Percentiles rank a stretch among this genome's conserved stretches.
phyloP scores from a whole-genome alignment of 2,113 vertebrate genomes.

The Erythrocercus mccallii region DNA sequence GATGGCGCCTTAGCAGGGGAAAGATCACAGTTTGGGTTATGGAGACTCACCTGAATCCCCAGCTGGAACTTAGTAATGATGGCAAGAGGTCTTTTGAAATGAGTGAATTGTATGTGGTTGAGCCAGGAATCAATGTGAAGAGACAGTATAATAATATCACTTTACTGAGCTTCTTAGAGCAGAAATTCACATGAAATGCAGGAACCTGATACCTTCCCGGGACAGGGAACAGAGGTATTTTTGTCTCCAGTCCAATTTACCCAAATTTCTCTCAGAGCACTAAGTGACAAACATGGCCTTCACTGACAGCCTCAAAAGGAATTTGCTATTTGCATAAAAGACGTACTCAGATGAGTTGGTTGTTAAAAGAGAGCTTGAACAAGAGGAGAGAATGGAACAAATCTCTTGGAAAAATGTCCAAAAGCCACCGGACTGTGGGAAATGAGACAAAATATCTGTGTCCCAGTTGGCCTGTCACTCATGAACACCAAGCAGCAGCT shows the following conservation, averaged over 20 bases:
- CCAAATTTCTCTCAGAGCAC: not conserved
- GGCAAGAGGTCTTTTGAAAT: not conserved
- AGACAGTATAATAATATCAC: not conserved
- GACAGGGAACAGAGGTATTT: not conserved
- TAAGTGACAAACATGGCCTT: not conserved
- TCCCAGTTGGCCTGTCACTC: not conserved
- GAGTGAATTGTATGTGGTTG: not conserved
- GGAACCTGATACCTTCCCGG: not conserved
- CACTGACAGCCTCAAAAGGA: not conserved
- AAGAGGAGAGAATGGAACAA: not conserved
- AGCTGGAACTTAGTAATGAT: not conserved
- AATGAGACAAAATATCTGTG: slow-evolving; percentile 5
- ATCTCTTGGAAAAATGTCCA: not conserved
- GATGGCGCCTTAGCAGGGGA: not conserved
- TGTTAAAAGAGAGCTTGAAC: not conserved
- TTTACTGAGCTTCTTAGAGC: not conserved
- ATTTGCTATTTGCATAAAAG: not conserved
- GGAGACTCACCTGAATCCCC: not conserved
- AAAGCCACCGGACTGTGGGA: not conserved
- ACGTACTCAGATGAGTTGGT: not conserved
- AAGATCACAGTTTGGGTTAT: not conserved
- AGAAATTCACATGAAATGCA: not conserved
- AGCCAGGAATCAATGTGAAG: not conserved
- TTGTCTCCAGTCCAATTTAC: not conserved
- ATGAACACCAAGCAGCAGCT: not conserved